These are phyloP conservation scores for Drosophila eohydei DNA, from an alignment of 2,888 invertebrate species.

Conservation along the genomic window DNA sequence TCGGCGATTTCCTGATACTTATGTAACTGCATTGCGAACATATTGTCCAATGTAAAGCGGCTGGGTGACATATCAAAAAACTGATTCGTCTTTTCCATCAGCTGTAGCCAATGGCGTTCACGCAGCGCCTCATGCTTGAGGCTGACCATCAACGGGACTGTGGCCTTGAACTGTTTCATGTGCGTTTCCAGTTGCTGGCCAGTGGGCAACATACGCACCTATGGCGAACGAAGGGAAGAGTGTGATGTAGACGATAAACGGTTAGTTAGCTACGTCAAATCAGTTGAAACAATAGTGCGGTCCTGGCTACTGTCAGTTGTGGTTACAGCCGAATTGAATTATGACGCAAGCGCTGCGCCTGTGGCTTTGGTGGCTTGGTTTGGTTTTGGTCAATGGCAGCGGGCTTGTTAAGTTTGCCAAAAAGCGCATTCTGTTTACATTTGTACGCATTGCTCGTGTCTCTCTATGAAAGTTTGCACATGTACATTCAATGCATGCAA, in stretches of 20 bases:
- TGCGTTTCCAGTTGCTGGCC: constrained; percentile 91
- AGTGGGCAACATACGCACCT: constrained; percentile 86
- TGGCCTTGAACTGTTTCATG: constrained; percentile 94
- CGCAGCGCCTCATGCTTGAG: constrained; percentile 95
- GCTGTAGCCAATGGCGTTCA: constrained; percentile 94
- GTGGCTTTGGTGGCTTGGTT: constrained; percentile 54
- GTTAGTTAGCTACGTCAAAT: constrained; percentile 73
- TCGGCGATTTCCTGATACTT: constrained; percentile 93
- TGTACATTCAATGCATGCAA: constrained; percentile 57
- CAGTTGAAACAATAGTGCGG: constrained; percentile 81
- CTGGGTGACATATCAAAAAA: constrained; percentile 95
- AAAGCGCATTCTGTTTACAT: constrained; percentile 74
- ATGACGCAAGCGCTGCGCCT: constrained; percentile 63
- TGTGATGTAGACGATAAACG: constrained; percentile 11
- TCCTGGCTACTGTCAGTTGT: constrained; percentile 41
- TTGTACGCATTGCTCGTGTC: constrained; percentile 20
- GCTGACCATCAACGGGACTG: constrained; percentile 95
- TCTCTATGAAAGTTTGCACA: constrained; percentile 62
- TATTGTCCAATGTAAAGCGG: constrained; percentile 95
- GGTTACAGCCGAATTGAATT: constrained; percentile 65
- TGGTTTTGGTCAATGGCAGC: constrained; percentile 43
- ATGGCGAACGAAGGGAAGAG: constrained; percentile 10
- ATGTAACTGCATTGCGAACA: constrained; percentile 96
- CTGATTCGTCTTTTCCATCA: constrained; percentile 93
- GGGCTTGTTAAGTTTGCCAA: constrained; percentile 45